These are phyloP conservation scores for Lampris megalopsis DNA, from an alignment of 2,113 vertebrate genomes.

Conservation along the genomic window DNA sequence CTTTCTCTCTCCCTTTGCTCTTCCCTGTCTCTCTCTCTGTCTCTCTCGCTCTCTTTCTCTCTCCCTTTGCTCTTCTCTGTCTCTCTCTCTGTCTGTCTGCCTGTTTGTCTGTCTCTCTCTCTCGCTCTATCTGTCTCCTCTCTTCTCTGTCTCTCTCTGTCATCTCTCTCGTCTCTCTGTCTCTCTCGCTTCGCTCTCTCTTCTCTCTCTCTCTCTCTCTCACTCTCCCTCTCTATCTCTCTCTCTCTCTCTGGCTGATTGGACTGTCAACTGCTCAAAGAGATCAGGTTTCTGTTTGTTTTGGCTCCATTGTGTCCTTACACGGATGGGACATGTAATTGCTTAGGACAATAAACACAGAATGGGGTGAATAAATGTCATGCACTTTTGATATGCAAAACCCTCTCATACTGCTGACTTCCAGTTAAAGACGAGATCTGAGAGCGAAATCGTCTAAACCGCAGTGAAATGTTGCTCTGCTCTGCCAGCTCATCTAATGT, in stretches of 20 bases:
- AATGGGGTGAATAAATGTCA: slow-evolving; percentile 35
- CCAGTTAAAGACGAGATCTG: slow-evolving; percentile 1
- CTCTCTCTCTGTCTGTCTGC: not conserved
- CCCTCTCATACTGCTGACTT: slow-evolving; percentile 11
- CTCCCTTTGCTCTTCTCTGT: not conserved
- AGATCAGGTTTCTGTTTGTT: slow-evolving; percentile 63
- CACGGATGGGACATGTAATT: slow-evolving; percentile 44
- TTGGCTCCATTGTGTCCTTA: slow-evolving; percentile 57
- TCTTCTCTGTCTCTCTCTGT: not conserved
- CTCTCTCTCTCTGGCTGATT: slow-evolving; percentile 13
- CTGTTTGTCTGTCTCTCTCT: not conserved
- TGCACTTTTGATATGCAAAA: slow-evolving; percentile 14
- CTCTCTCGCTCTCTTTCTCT: not conserved
- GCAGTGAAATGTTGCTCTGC: slow-evolving; percentile 31
- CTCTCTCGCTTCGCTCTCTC: slow-evolving; percentile 3
- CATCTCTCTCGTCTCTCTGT: not conserved
- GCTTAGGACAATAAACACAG: slow-evolving; percentile 55
- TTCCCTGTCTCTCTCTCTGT: not conserved
- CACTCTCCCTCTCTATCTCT: not conserved
- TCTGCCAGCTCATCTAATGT: slow-evolving; percentile 49
- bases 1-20: not conserved
- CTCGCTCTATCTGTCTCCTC: slow-evolving; percentile 2
- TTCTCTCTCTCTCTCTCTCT: not conserved
- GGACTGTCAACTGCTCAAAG: slow-evolving; percentile 43
- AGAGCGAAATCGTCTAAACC: slow-evolving; percentile 18